Conservation (phyloP, 1,140 invertebrate species). For the Zaprionus ghesquierei region DNA sequence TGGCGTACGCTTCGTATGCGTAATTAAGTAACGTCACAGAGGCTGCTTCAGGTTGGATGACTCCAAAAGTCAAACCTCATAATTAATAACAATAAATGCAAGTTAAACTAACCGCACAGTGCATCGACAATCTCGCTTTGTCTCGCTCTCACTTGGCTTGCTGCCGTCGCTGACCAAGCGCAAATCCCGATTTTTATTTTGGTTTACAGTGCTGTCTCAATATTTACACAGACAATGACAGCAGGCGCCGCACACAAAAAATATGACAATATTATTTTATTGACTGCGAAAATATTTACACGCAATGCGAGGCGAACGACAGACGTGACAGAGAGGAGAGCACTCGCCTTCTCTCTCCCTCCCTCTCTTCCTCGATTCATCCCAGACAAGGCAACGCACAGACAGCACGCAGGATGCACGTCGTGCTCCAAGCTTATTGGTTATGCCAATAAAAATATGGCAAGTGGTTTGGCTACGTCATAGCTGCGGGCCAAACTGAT, state of each 20-base stretch:
- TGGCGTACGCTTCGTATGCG: slow-evolving; percentile 39
- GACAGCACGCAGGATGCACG: slow-evolving; percentile 15
- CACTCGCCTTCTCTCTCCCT: neutral
- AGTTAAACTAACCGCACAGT: slow-evolving; percentile 60
- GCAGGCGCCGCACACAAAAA: slow-evolving; percentile 40
- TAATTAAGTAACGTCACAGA: slow-evolving; percentile 48
- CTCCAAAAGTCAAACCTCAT: slow-evolving; percentile 41
- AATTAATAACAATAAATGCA: slow-evolving; percentile 47
- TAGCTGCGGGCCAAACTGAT: neutral
- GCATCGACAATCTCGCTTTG: neutral
- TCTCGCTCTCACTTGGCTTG: slow-evolving; percentile 23
- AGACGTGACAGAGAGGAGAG: slow-evolving; percentile 29
- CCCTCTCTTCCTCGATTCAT: no score
- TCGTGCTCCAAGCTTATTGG: slow-evolving; percentile 55
- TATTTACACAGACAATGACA: slow-evolving; percentile 63
- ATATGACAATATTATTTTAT: slow-evolving; percentile 81
- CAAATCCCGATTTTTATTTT: slow-evolving; percentile 67
- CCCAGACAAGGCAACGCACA: neutral
- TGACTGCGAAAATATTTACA: slow-evolving; percentile 80
- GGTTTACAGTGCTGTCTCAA: slow-evolving; percentile 67
- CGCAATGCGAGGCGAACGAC: slow-evolving; percentile 48
- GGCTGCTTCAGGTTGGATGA: neutral
- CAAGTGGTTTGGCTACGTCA: slow-evolving; percentile 34
- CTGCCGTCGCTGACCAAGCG: slow-evolving; percentile 46
- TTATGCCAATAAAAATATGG: slow-evolving; percentile 62